These are phyloP conservation scores for Pemphredon lugubris DNA, from an alignment of 2,888 invertebrate species.

Conservation along the genomic window DNA sequence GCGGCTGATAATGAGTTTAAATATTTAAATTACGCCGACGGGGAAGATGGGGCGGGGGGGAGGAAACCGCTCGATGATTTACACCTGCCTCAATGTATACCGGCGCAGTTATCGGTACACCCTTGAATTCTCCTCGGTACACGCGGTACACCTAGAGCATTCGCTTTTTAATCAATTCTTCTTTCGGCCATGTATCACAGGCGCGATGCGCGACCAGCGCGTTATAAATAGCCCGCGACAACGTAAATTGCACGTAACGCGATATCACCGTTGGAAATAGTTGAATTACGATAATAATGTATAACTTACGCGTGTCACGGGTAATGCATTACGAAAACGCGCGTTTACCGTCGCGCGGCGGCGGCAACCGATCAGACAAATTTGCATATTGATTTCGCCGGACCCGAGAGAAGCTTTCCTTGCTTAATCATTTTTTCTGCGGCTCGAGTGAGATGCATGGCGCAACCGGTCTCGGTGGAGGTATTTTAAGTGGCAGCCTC, in stretches of 20 bases:
- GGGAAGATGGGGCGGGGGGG: not conserved
- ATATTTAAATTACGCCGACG: conserved; percentile 41
- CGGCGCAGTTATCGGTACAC: conserved; percentile 45
- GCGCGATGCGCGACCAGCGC: conserved; percentile 17
- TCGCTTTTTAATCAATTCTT: conserved; percentile 48
- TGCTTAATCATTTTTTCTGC: conserved; percentile 14
- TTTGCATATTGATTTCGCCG: conserved; percentile 25
- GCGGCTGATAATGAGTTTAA: conserved; percentile 42
- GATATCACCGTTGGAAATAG: conserved; percentile 33
- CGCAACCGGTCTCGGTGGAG: conserved; percentile 35
- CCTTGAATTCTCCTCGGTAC: conserved; percentile 24
- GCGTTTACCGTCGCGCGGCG: not conserved
- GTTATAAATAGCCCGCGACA: conserved; percentile 48
- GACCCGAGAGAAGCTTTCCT: conserved; percentile 2
- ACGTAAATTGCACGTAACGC: conserved; percentile 17
- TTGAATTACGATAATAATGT: conserved; percentile 27
- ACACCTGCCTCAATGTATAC: conserved; percentile 39
- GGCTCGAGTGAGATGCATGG: conserved; percentile 21
- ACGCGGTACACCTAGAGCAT: conserved; percentile 21
- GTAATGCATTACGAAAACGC: conserved; percentile 1
- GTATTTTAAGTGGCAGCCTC: conserved; percentile 46
- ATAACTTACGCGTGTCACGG: not conserved
- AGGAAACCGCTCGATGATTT: conserved; percentile 40
- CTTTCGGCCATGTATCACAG: conserved; percentile 33
- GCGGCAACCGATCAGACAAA: not conserved